These are phyloP conservation scores for Oreochromis mossambicus DNA, from an alignment of 2,797 vertebrate genomes.

Conservation along the genomic window DNA sequence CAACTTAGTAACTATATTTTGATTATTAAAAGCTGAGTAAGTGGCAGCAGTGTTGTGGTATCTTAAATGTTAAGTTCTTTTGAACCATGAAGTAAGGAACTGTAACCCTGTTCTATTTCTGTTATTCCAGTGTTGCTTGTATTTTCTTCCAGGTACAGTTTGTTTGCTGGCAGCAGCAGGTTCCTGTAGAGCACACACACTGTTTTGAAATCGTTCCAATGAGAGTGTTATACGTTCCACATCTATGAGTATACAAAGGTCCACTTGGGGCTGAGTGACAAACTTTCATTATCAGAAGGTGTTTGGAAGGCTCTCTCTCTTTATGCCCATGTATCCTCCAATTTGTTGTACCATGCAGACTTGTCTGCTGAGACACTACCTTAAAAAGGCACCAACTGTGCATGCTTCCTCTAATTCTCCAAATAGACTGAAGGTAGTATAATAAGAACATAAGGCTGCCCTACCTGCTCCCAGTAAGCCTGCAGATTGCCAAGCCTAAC, in stretches of 20 bases:
- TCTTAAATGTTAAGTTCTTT: neutral
- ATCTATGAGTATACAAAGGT: neutral
- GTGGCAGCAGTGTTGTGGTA: neutral
- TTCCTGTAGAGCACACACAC: neutral
- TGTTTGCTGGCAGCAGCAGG: neutral
- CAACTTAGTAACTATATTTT: neutral
- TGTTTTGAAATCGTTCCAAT: neutral
- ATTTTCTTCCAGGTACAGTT: neutral
- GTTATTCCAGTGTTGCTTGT: neutral
- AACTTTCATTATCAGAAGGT: neutral
- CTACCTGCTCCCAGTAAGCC: neutral
- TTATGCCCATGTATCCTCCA: neutral
- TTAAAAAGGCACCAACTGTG: neutral
- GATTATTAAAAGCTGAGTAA: neutral
- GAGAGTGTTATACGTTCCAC: neutral
- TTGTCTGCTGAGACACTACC: neutral
- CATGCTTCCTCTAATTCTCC: neutral
- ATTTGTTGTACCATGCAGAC: neutral
- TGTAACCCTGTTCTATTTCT: neutral
- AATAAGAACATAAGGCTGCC: neutral
- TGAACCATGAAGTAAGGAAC: neutral
- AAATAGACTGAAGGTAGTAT: neutral
- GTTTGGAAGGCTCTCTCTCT: neutral
- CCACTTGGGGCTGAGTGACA: neutral
- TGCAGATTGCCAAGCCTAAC: neutral